These are phyloP conservation scores for Apotomis capreana DNA, from an alignment of 2,888 invertebrate species.

Conservation along the genomic window DNA sequence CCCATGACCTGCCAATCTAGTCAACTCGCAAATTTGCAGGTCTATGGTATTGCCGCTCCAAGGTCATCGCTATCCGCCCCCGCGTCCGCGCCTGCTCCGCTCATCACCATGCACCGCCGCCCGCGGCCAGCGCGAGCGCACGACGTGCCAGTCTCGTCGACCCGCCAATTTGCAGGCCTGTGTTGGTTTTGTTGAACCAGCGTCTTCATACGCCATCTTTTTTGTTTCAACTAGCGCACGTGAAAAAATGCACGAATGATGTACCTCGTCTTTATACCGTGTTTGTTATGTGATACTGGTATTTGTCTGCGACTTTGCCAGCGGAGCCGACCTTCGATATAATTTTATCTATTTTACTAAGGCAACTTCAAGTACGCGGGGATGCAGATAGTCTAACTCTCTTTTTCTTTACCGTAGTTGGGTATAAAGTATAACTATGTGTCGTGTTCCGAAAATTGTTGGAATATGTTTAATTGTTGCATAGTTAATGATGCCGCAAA, in stretches of 20 bases:
- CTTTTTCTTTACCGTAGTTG: no score
- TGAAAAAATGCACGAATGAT: constrained; percentile 47
- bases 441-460: no score
- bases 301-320: not conserved
- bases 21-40: constrained; percentile 79
- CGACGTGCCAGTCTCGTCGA: constrained; percentile 75
- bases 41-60: constrained; percentile 81
- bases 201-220: constrained; percentile 76
- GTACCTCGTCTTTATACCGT: constrained; percentile 12
- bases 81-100: constrained; percentile 54
- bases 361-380: no score
- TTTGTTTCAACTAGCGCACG: constrained; percentile 54
- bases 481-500: no score
- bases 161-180: constrained; percentile 82
- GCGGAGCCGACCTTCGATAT: no score
- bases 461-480: no score
- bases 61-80: constrained; percentile 55
- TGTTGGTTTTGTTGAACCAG: constrained; percentile 82
- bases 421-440: no score
- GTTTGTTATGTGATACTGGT: not conserved
- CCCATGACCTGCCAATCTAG: constrained; percentile 79
- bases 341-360: no score
- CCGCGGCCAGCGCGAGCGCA: constrained; percentile 73
- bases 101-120: constrained; percentile 55
- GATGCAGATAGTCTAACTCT: no score